Percentiles rank a stretch among this genome's conserved stretches.
These are phyloP conservation scores for Neoseiulus cucumeris DNA, from an alignment of 1,140 invertebrate genomes.

Conservation along the genomic window DNA sequence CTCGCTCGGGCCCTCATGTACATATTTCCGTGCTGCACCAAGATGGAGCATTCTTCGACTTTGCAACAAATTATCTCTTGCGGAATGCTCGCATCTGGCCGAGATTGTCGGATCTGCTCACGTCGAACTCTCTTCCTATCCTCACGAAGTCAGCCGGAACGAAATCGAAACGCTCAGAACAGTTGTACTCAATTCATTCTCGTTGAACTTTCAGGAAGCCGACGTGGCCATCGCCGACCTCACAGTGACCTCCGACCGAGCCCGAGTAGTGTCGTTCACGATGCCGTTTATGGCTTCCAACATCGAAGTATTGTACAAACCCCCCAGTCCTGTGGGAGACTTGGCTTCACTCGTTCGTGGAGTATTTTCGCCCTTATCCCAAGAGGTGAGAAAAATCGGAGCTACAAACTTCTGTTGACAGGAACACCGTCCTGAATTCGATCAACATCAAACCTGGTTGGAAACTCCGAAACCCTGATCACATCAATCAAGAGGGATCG, in stretches of 20 bases:
- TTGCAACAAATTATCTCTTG: too few species aligned
- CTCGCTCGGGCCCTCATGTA: too few species aligned
- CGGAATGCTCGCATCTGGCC: too few species aligned
- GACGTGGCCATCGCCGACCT: slow-evolving; percentile 30
- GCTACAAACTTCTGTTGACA: too few species aligned
- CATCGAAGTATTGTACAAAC: slow-evolving; percentile 28
- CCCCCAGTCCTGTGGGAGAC: slow-evolving; percentile 23
- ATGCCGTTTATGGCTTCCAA: slow-evolving; percentile 30
- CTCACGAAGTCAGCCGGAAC: not conserved
- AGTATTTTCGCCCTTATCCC: slow-evolving; percentile 27
- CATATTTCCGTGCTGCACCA: too few species aligned
- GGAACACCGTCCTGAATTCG: too few species aligned
- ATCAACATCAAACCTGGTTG: too few species aligned
- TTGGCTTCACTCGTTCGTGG: slow-evolving; percentile 21
- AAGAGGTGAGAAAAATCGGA: slow-evolving; percentile 40
- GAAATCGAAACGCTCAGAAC: too few species aligned
- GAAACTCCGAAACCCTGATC: too few species aligned
- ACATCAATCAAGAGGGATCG: too few species aligned
- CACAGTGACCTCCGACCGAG: slow-evolving; percentile 30
- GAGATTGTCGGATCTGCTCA: not conserved
- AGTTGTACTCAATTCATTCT: not conserved
- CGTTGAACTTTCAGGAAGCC: slow-evolving; percentile 25
- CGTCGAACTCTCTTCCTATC: not conserved
- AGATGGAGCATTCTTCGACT: too few species aligned
- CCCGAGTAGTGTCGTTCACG: slow-evolving; percentile 30